phyloP scores from a whole-genome alignment of 2,113 vertebrate species.

The Ailurus styani region DNA sequence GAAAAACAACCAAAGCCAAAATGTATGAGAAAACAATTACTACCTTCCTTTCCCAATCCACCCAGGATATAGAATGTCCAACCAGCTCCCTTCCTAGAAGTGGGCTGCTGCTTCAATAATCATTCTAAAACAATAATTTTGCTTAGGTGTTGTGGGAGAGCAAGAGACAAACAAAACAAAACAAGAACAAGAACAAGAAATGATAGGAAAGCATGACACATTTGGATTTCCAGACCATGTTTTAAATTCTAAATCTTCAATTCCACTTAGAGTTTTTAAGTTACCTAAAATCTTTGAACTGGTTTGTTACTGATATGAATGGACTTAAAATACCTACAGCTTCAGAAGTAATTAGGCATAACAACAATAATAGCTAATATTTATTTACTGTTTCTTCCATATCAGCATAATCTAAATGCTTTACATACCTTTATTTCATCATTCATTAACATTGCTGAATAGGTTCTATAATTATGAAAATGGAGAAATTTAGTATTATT shows the following conservation, averaged over 20 bases:
- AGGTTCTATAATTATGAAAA: neutral
- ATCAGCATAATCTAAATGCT: neutral
- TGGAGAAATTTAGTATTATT: neutral
- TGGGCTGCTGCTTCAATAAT: neutral
- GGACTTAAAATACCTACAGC: neutral
- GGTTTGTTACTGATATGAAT: neutral
- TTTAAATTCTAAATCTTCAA: neutral
- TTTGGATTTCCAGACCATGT: neutral
- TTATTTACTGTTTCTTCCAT: neutral
- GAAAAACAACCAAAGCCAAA: neutral
- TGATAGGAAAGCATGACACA: neutral
- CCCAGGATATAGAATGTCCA: neutral
- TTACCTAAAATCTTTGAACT: neutral
- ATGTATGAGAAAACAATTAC: neutral
- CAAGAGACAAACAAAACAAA: neutral
- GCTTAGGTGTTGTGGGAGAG: neutral
- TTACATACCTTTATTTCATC: neutral
- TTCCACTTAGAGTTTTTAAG: neutral
- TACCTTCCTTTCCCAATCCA: neutral
- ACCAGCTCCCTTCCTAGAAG: neutral
- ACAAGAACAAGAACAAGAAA: neutral
- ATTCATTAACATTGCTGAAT: neutral
- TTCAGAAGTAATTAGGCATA: neutral
- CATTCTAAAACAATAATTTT: neutral
- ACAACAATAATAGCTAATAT: neutral